phyloP scores from a whole-genome alignment of 2,113 vertebrate genomes.

The Dicrurus megarhynchus region DNA sequence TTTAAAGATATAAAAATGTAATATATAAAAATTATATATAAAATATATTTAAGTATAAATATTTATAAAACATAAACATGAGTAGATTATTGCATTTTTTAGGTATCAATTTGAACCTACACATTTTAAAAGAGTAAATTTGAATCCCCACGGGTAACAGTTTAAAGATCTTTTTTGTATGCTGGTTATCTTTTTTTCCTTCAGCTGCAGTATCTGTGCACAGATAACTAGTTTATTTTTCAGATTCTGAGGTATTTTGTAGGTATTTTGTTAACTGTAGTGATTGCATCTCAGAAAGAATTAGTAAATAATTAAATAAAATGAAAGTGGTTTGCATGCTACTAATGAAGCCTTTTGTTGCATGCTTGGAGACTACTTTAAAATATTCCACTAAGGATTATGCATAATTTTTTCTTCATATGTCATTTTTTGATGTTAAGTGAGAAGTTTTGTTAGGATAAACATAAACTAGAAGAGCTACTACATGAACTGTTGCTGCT shows the following conservation, averaged over 20 bases:
- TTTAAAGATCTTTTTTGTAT: not conserved
- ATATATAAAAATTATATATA: not conserved
- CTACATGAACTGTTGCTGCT: not conserved
- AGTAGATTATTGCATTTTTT: not conserved
- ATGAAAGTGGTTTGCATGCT: not conserved
- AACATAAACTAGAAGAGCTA: not conserved
- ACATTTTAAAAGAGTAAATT: not conserved
- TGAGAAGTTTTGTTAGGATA: not conserved
- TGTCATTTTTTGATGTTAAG: not conserved
- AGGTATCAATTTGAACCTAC: not conserved
- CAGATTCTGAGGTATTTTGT: conserved; percentile 17
- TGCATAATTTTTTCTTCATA: not conserved
- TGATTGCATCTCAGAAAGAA: conserved; percentile 30
- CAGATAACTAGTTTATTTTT: conserved; percentile 65
- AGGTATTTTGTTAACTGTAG: conserved; percentile 26
- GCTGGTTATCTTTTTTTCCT: not conserved
- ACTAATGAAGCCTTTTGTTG: conserved; percentile 36
- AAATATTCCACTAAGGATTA: not conserved
- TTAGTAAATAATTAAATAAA: conserved; percentile 51
- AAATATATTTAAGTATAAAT: not conserved
- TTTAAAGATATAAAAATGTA: not conserved
- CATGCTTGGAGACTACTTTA: not conserved
- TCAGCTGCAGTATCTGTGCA: not conserved
- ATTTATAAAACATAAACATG: not conserved
- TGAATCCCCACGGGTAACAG: not conserved